phyloP scores from a whole-genome alignment of 2,113 vertebrate genomes.

The Nycticorax nycticorax region DNA sequence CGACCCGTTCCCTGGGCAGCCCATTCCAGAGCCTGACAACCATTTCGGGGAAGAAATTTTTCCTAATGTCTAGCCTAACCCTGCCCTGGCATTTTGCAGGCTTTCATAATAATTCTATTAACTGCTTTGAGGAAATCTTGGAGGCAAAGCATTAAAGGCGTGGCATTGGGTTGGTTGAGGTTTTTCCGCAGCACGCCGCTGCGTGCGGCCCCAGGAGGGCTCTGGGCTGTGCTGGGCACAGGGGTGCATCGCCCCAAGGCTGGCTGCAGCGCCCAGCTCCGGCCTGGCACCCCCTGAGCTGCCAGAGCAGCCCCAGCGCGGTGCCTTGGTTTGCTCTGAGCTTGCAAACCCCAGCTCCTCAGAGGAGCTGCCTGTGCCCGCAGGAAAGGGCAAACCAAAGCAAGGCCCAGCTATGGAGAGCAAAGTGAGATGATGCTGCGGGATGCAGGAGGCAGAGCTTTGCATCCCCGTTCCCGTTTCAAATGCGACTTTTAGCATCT shows the following conservation, averaged over 20 bases:
- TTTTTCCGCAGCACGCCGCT: accelerated
- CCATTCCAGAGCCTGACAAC: no score
- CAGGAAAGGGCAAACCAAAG: neutral
- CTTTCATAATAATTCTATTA: neutral
- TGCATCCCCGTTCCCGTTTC: neutral
- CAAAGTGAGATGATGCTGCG: neutral
- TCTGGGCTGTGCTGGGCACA: neutral
- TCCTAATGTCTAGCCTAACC: no score
- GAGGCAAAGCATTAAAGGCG: neutral
- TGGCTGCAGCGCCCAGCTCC: neutral
- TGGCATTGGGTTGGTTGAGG: neutral
- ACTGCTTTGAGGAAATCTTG: neutral
- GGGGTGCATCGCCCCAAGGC: neutral
- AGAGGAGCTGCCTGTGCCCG: neutral
- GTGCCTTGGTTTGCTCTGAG: neutral
- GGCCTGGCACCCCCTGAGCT: neutral
- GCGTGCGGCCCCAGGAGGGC: neutral
- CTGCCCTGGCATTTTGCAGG: no score
- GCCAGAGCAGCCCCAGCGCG: neutral
- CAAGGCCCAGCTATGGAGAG: neutral
- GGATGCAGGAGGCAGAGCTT: neutral
- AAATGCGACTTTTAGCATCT: neutral
- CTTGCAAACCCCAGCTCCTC: neutral
- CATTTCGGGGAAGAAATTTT: no score
- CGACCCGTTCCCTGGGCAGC: no score